phyloP scores from a whole-genome alignment of 1,140 invertebrate genomes.

The Heliothis virescens region DNA sequence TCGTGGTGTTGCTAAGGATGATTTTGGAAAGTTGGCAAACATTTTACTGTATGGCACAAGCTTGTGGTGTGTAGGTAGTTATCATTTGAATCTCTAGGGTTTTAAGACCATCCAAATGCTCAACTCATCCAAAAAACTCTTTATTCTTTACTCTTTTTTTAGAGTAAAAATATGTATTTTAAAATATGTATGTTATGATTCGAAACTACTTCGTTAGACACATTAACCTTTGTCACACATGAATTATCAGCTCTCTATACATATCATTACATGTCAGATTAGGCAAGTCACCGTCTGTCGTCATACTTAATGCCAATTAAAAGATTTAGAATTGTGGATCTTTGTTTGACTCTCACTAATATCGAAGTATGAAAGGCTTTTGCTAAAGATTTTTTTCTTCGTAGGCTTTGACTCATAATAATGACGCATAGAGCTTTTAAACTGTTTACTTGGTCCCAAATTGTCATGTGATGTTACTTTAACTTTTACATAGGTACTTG shows the following conservation, averaged over 20 bases:
- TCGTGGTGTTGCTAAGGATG: too few relatives aligned
- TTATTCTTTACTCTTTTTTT: too few relatives aligned
- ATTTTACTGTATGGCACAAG: too few relatives aligned
- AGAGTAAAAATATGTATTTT: too few relatives aligned
- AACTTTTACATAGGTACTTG: background rate
- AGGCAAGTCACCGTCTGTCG: constrained; percentile 84
- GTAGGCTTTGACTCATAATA: background rate
- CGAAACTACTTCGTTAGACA: too few relatives aligned
- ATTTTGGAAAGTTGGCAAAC: too few relatives aligned
- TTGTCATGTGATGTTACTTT: too few relatives aligned
- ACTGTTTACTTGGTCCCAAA: background rate
- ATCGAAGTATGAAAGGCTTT: constrained; percentile 65
- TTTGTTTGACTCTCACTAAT: constrained; percentile 83
- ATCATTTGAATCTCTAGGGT: too few relatives aligned
- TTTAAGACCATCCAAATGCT: too few relatives aligned
- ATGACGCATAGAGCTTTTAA: constrained; percentile 2
- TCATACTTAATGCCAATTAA: constrained; percentile 85
- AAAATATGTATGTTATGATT: too few relatives aligned
- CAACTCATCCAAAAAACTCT: too few relatives aligned
- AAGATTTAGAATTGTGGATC: constrained; percentile 83
- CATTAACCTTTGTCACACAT: background rate
- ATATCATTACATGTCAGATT: constrained; percentile 76
- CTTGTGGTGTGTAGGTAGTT: too few relatives aligned
- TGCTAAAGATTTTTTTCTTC: constrained; percentile 36
- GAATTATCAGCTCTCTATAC: constrained; percentile 64